Evolutionary conservation across 2,113 vertebrate genomes (phyloP).

Genomic region (Mormoops blainvillei): DNA sequence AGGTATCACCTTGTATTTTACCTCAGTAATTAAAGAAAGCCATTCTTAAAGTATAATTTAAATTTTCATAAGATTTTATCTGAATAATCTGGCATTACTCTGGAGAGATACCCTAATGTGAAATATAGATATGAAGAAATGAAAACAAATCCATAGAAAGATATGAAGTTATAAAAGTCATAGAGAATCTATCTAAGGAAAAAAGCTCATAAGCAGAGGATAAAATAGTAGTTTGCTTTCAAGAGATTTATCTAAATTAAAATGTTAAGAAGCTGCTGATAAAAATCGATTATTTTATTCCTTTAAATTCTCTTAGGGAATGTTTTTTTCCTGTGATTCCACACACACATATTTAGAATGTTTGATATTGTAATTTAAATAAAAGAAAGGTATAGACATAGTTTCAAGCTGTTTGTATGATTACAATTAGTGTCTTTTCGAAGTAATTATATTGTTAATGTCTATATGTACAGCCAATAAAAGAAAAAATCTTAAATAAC

Average conservation of each 20-base stretch:
- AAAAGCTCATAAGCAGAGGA: background rate
- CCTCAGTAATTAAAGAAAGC: background rate
- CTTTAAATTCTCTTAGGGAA: background rate
- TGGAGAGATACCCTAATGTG: background rate
- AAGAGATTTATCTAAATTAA: background rate
- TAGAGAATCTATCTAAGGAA: background rate
- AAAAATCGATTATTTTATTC: background rate
- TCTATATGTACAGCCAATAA: background rate
- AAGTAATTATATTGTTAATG: background rate
- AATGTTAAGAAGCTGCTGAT: background rate
- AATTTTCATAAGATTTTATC: background rate
- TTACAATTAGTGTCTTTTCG: background rate
- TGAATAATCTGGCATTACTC: background rate
- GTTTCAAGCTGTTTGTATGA: background rate
- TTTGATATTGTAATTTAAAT: background rate
- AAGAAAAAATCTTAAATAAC: background rate
- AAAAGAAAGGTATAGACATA: background rate
- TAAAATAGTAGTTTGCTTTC: background rate
- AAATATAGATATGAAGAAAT: background rate
- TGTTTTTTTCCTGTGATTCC: background rate
- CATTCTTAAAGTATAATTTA: conserved; percentile 15
- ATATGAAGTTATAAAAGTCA: background rate
- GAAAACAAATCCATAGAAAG: conserved; percentile 17
- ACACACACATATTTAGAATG: background rate
- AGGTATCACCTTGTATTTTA: background rate